Evolutionary conservation across 1,140 invertebrate genomes (phyloP).

Genomic region (Latrodectus geometricus): DNA sequence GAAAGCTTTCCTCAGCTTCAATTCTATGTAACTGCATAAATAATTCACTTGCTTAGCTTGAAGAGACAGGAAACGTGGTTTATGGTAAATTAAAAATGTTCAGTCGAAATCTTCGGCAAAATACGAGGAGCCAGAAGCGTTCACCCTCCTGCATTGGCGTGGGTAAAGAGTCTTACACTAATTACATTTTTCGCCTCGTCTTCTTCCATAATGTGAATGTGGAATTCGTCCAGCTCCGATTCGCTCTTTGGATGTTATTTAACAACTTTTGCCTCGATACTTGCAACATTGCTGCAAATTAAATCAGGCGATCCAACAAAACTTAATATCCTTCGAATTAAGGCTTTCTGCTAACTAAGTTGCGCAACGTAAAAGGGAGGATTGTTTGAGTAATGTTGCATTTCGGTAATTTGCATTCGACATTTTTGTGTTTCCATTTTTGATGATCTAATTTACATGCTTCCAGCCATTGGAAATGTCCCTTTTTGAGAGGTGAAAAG

Average conservation of each 20-base stretch:
- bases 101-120: conserved; percentile 20
- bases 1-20: neutral
- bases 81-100: conserved; percentile 48
- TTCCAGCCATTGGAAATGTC: neutral
- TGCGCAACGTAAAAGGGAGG: neutral
- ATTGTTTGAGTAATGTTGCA: neutral
- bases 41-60: neutral
- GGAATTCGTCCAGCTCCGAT: neutral
- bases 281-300: conserved; percentile 6
- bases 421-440: neutral
- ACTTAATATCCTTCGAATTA: conserved; percentile 52
- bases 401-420: neutral
- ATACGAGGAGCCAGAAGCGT: neutral
- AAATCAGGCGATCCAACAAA: conserved; percentile 33
- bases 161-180: conserved; percentile 18
- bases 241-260: conserved; percentile 31
- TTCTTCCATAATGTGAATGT: conserved; percentile 24
- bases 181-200: conserved; percentile 37
- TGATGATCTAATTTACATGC: neutral
- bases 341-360: neutral
- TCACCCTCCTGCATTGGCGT: neutral
- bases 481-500: too few species aligned
- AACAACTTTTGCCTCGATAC: conserved; percentile 45
- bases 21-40: neutral
- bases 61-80: conserved; percentile 25